Conservation (phyloP, 2,888 invertebrate species). For the Leucozona laternaria region DNA sequence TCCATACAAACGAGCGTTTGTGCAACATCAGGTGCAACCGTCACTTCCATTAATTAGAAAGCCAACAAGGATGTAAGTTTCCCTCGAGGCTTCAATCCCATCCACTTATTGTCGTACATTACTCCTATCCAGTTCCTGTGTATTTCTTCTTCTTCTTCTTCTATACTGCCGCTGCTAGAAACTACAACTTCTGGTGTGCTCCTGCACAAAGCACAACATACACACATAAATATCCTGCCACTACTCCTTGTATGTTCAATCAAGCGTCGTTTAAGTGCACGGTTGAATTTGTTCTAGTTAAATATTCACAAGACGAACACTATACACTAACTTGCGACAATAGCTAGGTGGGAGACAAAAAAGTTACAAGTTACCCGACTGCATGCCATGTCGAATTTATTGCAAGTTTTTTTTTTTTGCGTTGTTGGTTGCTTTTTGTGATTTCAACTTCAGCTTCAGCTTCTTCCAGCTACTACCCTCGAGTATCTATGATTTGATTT, state of each 20-base stretch:
- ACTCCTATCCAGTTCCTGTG: constrained; percentile 56
- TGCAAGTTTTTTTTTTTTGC: constrained; percentile 54
- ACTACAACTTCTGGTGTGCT: constrained; percentile 35
- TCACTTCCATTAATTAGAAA: constrained; percentile 75
- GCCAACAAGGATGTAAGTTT: constrained; percentile 75
- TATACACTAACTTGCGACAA: constrained; percentile 69
- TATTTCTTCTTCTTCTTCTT: constrained; percentile 11
- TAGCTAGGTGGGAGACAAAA: constrained; percentile 68
- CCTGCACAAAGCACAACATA: constrained; percentile 37
- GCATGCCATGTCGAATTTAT: constrained; percentile 73
- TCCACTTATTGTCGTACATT: constrained; percentile 75
- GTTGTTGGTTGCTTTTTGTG: not conserved
- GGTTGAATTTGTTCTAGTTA: constrained; percentile 75
- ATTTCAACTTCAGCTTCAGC: constrained; percentile 20
- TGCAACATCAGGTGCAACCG: constrained; percentile 75
- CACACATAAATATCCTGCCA: constrained; percentile 60
- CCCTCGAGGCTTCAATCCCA: constrained; percentile 75
- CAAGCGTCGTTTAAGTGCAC: constrained; percentile 75
- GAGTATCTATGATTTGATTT: constrained; percentile 64
- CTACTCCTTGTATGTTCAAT: constrained; percentile 68
- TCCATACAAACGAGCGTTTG: constrained; percentile 72
- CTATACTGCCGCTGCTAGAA: not conserved
- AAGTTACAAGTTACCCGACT: constrained; percentile 74
- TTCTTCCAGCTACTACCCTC: not conserved
- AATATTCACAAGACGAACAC: constrained; percentile 73